Conservation (phyloP, 1,140 invertebrate genomes). For the Medauroidea extradentata region DNA sequence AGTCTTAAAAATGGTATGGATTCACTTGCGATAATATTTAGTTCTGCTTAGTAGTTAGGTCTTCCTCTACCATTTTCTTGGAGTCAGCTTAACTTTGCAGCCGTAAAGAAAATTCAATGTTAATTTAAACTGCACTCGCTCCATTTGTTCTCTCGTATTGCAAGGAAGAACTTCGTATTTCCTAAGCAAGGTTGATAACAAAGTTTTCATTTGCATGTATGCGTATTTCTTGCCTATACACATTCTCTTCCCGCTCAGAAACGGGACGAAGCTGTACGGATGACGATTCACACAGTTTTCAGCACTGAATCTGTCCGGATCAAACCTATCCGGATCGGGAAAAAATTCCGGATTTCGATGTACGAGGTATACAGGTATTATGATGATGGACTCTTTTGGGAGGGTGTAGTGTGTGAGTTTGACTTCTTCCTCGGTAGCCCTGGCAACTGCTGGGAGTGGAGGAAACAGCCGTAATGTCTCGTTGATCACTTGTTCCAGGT, state of each 20-base stretch:
- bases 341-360: conserved; percentile 49
- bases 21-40: too few species aligned
- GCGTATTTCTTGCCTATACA: conserved; percentile 5
- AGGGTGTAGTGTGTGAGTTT: conserved; percentile 21
- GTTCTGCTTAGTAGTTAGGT: too few species aligned
- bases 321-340: conserved; percentile 52
- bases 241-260: background rate
- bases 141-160: too few species aligned
- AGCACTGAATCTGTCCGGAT: conserved; percentile 53
- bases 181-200: conserved; percentile 3
- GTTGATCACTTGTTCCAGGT: conserved; percentile 33
- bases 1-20: too few species aligned
- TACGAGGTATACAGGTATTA: conserved; percentile 38
- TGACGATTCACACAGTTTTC: conserved; percentile 30
- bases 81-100: too few species aligned
- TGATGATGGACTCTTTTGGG: conserved; percentile 41
- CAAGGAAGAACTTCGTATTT: background rate
- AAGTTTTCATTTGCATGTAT: conserved; percentile 7
- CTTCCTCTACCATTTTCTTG: too few species aligned
- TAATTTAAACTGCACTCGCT: too few species aligned
- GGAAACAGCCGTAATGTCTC: conserved; percentile 6
- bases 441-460: background rate
- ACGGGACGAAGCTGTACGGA: conserved; percentile 44
- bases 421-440: background rate
- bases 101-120: too few species aligned